Conservation (phyloP, 2,888 invertebrate genomes). For the Mesodorylaimus sp. region DNA sequence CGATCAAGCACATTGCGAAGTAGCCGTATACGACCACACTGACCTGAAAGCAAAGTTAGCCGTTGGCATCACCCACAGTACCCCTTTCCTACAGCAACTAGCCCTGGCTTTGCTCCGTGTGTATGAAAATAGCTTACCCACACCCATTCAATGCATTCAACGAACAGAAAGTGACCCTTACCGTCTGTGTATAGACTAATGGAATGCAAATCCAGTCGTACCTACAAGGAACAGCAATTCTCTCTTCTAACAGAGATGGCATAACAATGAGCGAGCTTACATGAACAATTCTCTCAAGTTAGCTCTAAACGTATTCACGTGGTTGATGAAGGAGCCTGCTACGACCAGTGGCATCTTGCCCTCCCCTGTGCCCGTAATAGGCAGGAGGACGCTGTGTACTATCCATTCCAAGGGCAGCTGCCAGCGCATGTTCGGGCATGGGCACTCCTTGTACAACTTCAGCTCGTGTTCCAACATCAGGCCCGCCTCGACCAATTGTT, state of each 20-base stretch:
- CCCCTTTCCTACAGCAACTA: too few relatives aligned
- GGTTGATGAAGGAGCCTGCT: neutral
- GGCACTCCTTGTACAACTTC: neutral
- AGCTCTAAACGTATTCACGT: conserved; percentile 4
- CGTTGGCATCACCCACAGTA: too few relatives aligned
- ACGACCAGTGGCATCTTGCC: too few relatives aligned
- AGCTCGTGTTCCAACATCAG: neutral
- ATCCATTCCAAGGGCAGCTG: conserved; percentile 4
- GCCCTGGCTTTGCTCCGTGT: too few relatives aligned
- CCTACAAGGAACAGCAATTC: too few relatives aligned
- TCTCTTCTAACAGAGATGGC: too few relatives aligned
- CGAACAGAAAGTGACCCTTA: conserved; percentile 32
- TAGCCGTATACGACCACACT: conserved; percentile 33
- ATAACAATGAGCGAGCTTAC: too few relatives aligned
- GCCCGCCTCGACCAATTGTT: conserved; percentile 32
- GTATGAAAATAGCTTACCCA: too few relatives aligned
- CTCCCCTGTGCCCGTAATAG: neutral
- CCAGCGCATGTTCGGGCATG: neutral
- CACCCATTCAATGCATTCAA: too few relatives aligned
- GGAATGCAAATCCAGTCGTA: conserved; percentile 34
- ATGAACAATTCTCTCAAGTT: conserved; percentile 21
- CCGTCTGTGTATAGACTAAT: conserved; percentile 32
- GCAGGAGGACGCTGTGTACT: neutral
- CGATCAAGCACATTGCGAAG: conserved; percentile 30
- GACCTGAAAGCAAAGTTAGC: too few relatives aligned